A percentile compares a stretch with the other conserved stretches of the same genome.
Conservation (phyloP, 2,888 invertebrate species). For the Hecatera dysodea region DNA sequence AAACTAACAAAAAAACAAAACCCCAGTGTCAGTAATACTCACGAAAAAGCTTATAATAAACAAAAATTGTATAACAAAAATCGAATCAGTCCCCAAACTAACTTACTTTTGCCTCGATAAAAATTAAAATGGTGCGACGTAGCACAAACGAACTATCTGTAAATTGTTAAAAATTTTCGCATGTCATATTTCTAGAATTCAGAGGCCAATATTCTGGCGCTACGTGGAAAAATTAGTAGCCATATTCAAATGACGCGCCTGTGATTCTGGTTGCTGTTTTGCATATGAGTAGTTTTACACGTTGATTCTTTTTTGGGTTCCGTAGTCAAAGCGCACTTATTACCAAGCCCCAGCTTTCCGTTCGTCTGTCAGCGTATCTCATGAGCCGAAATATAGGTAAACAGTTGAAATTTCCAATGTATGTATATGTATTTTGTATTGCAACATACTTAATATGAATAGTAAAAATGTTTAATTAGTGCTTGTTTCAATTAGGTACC, state of each 20-base stretch:
- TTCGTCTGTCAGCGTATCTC: too few species aligned
- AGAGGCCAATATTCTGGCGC: slow-evolving; percentile 30
- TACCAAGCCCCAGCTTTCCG: too few species aligned
- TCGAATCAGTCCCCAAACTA: slow-evolving; percentile 9
- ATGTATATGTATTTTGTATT: too few species aligned
- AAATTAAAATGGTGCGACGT: slow-evolving; percentile 24
- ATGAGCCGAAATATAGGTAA: too few species aligned
- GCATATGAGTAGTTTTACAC: background rate
- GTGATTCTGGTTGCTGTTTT: background rate
- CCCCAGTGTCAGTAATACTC: background rate
- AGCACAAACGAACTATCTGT: slow-evolving; percentile 42
- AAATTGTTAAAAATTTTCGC: slow-evolving; percentile 53
- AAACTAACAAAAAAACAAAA: background rate
- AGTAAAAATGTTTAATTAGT: too few species aligned
- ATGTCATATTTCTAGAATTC: slow-evolving; percentile 47
- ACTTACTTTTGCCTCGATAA: slow-evolving; percentile 16
- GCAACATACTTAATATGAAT: too few species aligned
- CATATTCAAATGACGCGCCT: slow-evolving; percentile 12
- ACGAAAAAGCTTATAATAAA: background rate
- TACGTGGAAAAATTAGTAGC: slow-evolving; percentile 27
- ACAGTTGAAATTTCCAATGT: too few species aligned
- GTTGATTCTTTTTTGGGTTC: background rate
- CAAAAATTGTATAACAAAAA: background rate
- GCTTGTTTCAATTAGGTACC: too few species aligned
- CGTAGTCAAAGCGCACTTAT: background rate